Evolutionary conservation across 2,888 invertebrate species (phyloP), one percentile per base, ranked within the genome.

Genomic region (Abrostola tripartita): DNA sequence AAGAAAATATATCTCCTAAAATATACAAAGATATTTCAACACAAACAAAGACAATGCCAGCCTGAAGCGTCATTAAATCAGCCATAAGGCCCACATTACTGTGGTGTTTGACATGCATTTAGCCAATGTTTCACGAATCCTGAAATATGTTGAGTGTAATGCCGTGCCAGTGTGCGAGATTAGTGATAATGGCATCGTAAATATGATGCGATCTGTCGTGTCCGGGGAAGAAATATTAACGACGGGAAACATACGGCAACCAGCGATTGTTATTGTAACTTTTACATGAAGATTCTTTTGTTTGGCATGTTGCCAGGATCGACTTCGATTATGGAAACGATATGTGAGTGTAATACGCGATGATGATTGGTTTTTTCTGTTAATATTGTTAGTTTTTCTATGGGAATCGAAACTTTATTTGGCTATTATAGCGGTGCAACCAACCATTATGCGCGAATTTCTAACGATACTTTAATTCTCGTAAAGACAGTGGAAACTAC

Each of bases 161-260:
- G 38, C 49, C 47, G 38, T 40, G 38, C 47, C 41, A 61, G 56
- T 58, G 36, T 50, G 44, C 6, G 37, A 53, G 61, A 74, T 74
- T 68, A 71, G 50, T 41, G 51, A 37, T 41, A 76, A 72, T 63
- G 35, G 57, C 41, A 9, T 56, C 66, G 50, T 70, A 68, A 70
- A 77, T 73, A 61, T 62, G 56, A 67, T 50, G 24, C 12, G 63
- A 41, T 66, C 50, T 65, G 57, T 70, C 58, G 65, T 61, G 24
- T 6, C 6, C 24, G 36, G 51, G 61, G 65, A 76, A 70, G 56
- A 64, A 53, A 68, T 70, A 68, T 64, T 61, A 65, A 69, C 47
- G 35, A 49, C 42, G 50, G 40, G 14, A 66, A 76, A 64, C 61
- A 67, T 52, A 65, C 53, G 58, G 66, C 41, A 11, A 50, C 12